Base-by-base conservation (phyloP, 2,113 vertebrate species). In the Eulacestoma nigropectus region DNA sequence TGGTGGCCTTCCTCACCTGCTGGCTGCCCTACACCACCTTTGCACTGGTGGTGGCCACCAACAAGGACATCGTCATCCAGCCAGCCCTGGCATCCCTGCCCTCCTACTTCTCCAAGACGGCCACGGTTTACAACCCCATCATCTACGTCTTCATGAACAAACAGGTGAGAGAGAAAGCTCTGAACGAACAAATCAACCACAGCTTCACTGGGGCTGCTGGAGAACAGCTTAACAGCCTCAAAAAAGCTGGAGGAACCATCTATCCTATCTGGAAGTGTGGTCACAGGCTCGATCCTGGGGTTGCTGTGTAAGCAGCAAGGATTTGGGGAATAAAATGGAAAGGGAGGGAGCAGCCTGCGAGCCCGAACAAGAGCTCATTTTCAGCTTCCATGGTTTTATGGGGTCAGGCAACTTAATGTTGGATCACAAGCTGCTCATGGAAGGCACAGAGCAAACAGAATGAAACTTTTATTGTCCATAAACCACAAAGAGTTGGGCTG, bases 141-240 rank as follows among this genome's bases (percentile, higher is more conserved):
- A 97, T 98, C 77, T 98, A 98, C 1, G 85, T 97, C 91, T 98
- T 98, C 95, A 98, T 98, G 97, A 97, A 98, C 88, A 98, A 97
- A 32, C 97, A 98, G 97, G 98, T 97, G 84, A 91, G 87, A 50
- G 79, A 35, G 23, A 20, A 29, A 53, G 25, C 44, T 9, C 1
- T 13, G 10, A 50, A 57, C 0, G 0, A 19, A 30, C 7, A 25
- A 35, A 37, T 27, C 23, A 3, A 32, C 8, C 49, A 10, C 35
- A 12, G 65, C 64, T 62, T 16, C 56, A 1, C 39, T 8, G 29
- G 39, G 42, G 39, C 42, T 89, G 47, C 52, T 78, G 52, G 47
- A 39, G 41, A 59, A 6, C 3, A 25, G 10, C 30, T 59, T 9
- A 25, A 55, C 3, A n/a, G 78, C 22, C n/a, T 49, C 60, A 15